Conservation (phyloP, 2,888 invertebrate genomes). For the Acrobeloides nanus region DNA sequence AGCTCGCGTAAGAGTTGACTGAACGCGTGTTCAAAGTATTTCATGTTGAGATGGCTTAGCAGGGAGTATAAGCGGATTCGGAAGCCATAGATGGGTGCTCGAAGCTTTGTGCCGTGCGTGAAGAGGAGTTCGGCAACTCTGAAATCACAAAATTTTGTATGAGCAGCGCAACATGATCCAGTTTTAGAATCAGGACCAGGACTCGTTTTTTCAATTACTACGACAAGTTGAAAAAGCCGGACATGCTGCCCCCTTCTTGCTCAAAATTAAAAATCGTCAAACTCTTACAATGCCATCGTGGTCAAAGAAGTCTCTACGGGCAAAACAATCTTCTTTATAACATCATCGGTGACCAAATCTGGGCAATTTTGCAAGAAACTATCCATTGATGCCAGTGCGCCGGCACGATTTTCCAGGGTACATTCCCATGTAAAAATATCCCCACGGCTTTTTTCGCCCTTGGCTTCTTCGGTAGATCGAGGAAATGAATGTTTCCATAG, state of each 20-base stretch:
- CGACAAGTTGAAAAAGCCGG: constrained; percentile 4
- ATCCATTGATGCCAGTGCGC: constrained; percentile 80
- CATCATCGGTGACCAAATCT: constrained; percentile 77
- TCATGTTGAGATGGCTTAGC: constrained; percentile 61
- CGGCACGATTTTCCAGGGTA: constrained; percentile 76
- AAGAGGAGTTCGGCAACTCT: constrained; percentile 77
- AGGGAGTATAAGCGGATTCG: constrained; percentile 85
- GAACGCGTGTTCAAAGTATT: constrained; percentile 66
- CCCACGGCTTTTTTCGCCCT: constrained; percentile 84
- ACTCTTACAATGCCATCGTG: constrained; percentile 82
- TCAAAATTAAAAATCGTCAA: no score
- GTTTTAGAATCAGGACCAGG: no score
- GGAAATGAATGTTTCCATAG: constrained; percentile 97
- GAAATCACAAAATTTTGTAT: no score
- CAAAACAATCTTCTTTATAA: constrained; percentile 74
- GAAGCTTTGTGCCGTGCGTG: constrained; percentile 70
- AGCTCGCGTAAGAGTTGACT: constrained; percentile 74
- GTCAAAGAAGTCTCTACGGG: constrained; percentile 91
- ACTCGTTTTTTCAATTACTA: no score
- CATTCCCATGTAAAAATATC: constrained; percentile 95
- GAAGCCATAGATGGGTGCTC: constrained; percentile 58
- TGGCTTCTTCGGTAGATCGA: constrained; percentile 85
- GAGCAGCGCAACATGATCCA: no score
- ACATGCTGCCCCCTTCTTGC: neutral
- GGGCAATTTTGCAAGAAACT: constrained; percentile 84